Base-by-base conservation (phyloP, 2,797 vertebrate genomes). In the Danio aesculapii region DNA sequence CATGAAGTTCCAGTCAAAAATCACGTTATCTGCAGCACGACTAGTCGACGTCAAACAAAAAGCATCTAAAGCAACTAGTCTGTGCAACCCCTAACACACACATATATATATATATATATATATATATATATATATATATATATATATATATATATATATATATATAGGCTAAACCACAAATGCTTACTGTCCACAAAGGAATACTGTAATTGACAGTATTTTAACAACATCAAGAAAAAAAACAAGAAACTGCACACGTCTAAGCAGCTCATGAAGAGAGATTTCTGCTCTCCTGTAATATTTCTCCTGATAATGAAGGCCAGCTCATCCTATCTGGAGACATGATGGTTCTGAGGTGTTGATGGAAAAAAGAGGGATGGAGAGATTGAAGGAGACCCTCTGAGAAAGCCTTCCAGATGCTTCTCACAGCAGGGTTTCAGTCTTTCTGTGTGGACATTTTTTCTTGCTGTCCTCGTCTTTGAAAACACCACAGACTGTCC, bases 401-500 rank as follows among this genome's bases (percentile, higher is more conserved):
- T 55, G 69, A 55, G 53, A 4, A 72, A 8, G 12, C 5, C 55
- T 59, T 47, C 21, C 17, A 58, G 55, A 58, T 6, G n/a, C 30
- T 44, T 66, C 52, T 72, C 41, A 13, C 16, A 64, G 58, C 49
- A 62, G 71, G 44, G 14, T 59, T 8, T 59, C 52, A 57, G 69
- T 9, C 53, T 52, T 53, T 77, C 75, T 47, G 6, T 44, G 11
- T 12, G 2, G 64, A 79, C 46, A 50, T 82, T 2, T 2, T 61
- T 63, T 57, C 47, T 55, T 30, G 17, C 44, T 10, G 8, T 63
- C 16, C 30, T 62, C 70, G 43, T 44, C 44, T 55, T 5, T 64
- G 73, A 72, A 73, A 76, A 81, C 46, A 71, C 16, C 44, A 75
- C 66, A 71, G 49, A 17, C 11, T 62, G 64, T 79, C n/a, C 62